Evolutionary conservation across 37 sponge, comb jelly and placozoan species (phyloP), one percentile per base, ranked within the genome.

Genomic region (Aphrocallistes beatrix): DNA sequence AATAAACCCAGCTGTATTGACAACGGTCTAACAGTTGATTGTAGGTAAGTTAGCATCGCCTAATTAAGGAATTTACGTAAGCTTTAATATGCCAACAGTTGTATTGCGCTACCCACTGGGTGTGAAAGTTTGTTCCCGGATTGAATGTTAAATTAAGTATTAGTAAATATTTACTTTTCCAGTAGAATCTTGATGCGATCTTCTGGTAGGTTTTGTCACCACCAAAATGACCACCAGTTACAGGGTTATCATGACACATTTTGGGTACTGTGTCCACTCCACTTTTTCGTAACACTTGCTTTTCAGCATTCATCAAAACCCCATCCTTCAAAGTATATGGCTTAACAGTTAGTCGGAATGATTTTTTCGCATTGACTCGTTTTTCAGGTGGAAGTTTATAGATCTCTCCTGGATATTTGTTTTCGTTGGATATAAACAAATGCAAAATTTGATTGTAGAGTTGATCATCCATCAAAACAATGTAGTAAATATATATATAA

Each of bases 361-460:
- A 25, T 28, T 19, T 25, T 60, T 60, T 60, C 10, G 75, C 75
- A 60, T 60, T 30, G n/a, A 60, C 75, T 60, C 75, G 75, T 60
- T 60, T 30, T 6, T 60, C 28, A 60, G 75, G 75, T 25, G 3
- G 8, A 60, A 60, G 75, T 25, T 30, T 25, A 13, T 60, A 60
- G 75, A 60, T 60, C n/a, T 3, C 75, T 60, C n/a, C 34, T 6
- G 75, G 75, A 60, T 60, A 60, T 60, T 60, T 60, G 75, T 32
- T 8, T 21, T 28, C 75, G 3, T 19, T 60, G 6, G 75, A 32
- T 3, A 30, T 60, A 60, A 60, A 60, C 10, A 25, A 60, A 19
- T 60, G 10, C 8, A 60, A 32, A 21, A 47, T 47, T 47, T 47
- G 17, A 47, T 47, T 47, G 49, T 47, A 47, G 49, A 47, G 17